phyloP scores from a whole-genome alignment of 1,140 invertebrate species.

The Sarcophaga bullata region DNA sequence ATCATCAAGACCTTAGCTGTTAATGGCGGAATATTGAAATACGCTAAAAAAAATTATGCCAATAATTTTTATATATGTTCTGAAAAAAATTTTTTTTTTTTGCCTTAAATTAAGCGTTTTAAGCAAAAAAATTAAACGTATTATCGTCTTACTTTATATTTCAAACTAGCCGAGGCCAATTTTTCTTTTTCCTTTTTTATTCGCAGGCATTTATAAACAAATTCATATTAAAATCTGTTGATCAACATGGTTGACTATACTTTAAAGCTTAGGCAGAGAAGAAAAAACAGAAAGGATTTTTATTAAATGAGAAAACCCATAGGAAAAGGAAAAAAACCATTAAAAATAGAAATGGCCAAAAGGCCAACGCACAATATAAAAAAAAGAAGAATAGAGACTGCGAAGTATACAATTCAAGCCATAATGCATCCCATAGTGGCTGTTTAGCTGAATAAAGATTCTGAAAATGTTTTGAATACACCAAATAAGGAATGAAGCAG shows the following conservation, averaged over 20 bases:
- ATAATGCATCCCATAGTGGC: slow-evolving; percentile 1
- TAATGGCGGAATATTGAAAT: too few species aligned
- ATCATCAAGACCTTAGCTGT: too few species aligned
- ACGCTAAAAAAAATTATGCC: too few species aligned
- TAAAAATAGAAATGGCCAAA: not conserved
- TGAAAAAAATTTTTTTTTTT: not conserved
- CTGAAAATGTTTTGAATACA: slow-evolving; percentile 5
- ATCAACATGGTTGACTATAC: not conserved
- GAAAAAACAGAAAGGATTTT: too few species aligned
- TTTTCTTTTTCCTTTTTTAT: not conserved
- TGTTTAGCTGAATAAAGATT: not conserved
- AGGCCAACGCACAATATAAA: not conserved
- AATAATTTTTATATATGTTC: too few species aligned
- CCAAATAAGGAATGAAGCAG: too few species aligned
- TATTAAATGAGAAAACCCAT: too few species aligned
- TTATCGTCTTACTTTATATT: too few species aligned
- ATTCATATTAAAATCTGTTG: slow-evolving; percentile 18
- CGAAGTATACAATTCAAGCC: not conserved
- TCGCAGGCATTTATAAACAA: not conserved
- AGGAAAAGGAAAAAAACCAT: too few species aligned
- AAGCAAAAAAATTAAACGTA: not conserved
- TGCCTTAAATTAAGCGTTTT: too few species aligned
- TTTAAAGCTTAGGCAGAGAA: not conserved
- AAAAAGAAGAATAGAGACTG: too few species aligned
- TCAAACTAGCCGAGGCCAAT: too few species aligned